phyloP scores from a whole-genome alignment of 1,140 invertebrate genomes.

The Neodiprion pinetum region DNA sequence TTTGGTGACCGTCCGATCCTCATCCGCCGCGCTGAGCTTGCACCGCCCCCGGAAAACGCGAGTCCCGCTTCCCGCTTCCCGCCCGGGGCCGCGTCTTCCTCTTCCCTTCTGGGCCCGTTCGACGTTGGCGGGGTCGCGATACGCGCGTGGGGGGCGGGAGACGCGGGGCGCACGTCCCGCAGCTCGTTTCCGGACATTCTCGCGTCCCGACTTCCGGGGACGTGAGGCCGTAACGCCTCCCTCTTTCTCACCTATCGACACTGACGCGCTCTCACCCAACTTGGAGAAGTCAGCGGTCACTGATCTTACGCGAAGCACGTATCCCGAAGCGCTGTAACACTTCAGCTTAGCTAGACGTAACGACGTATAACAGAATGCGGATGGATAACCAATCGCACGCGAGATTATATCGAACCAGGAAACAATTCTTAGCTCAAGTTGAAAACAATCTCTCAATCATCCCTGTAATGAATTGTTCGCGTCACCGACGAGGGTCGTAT shows the following conservation, averaged over 20 bases:
- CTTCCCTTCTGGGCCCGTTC: conserved; percentile 16
- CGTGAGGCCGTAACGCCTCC: conserved; percentile 48
- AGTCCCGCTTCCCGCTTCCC: conserved; percentile 17
- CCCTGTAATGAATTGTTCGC: too few relatives aligned
- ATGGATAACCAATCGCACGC: too few relatives aligned
- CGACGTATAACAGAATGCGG: too few relatives aligned
- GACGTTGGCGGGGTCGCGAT: neutral
- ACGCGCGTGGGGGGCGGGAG: neutral
- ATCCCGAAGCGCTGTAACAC: too few relatives aligned
- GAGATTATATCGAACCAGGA: too few relatives aligned
- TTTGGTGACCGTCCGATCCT: conserved; percentile 47
- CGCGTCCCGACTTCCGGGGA: conserved; percentile 56
- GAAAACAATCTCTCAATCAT: too few relatives aligned
- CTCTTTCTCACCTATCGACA: conserved; percentile 13
- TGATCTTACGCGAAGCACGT: conserved; percentile 37
- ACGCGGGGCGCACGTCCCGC: conserved; percentile 46
- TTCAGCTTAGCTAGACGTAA: too few relatives aligned
- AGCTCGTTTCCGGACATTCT: conserved; percentile 54
- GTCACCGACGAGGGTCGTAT: too few relatives aligned
- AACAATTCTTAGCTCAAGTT: too few relatives aligned
- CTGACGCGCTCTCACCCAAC: conserved; percentile 36
- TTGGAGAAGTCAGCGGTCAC: conserved; percentile 41
- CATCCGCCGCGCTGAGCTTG: neutral
- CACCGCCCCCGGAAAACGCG: conserved; percentile 22
- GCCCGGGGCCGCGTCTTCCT: conserved; percentile 21